Conservation (phyloP, 2,797 vertebrate species). For the Chaetophractus vellerosus region DNA sequence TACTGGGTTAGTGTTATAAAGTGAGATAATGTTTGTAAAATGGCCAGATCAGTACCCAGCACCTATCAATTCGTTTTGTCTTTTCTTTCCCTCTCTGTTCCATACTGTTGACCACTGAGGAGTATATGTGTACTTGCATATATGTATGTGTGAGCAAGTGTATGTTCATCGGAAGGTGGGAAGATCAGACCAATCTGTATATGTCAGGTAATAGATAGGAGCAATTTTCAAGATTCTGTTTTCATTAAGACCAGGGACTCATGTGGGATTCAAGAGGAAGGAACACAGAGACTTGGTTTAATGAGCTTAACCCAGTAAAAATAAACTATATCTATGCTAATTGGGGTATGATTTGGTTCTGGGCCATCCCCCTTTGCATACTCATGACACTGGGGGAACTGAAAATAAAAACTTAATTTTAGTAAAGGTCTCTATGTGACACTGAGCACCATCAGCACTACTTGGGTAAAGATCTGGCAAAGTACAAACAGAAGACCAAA, state of each 20-base stretch:
- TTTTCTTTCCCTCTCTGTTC: not conserved
- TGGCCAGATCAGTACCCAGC: not conserved
- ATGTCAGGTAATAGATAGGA: rapidly evolving
- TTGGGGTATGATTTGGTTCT: not conserved
- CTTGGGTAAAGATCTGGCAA: not conserved
- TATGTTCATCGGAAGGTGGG: not conserved
- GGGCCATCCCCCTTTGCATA: not conserved
- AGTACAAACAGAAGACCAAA: not conserved
- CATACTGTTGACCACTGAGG: not conserved
- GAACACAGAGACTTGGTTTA: not conserved
- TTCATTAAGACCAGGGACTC: not conserved
- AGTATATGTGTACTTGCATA: not conserved
- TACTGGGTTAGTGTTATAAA: not conserved
- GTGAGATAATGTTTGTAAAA: not conserved
- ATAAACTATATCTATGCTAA: not conserved
- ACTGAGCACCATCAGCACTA: not conserved
- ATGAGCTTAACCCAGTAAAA: not conserved
- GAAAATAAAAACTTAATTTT: not conserved
- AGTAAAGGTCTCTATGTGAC: not conserved
- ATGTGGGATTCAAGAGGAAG: not conserved
- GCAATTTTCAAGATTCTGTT: not conserved
- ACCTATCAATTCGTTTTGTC: not conserved
- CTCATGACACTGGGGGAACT: not conserved
- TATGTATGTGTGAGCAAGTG: not conserved
- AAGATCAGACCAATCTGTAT: not conserved